Conservation (phyloP, 2,797 vertebrate species). For the Distichodus sexfasciatus region DNA sequence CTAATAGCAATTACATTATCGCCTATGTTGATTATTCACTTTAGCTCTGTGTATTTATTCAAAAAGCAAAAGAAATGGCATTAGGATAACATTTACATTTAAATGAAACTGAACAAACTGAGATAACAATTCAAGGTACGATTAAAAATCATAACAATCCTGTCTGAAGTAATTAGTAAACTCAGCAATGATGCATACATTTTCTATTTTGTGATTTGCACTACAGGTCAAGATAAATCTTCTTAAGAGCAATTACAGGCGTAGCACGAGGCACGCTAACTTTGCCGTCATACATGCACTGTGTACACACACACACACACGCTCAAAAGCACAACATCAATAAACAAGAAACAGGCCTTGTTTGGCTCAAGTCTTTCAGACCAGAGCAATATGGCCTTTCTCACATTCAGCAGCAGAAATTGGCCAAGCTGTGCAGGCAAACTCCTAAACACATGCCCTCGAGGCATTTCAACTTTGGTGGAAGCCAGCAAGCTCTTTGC, state of each 20-base stretch:
- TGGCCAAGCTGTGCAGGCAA: constrained; percentile 26
- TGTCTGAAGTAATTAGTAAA: no score
- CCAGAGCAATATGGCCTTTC: constrained; percentile 47
- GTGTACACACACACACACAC: constrained; percentile 30
- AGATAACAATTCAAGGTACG: no score
- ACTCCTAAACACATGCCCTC: constrained; percentile 39
- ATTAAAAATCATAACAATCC: no score
- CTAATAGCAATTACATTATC: no score
- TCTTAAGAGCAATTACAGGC: constrained; percentile 5
- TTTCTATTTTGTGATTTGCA: not conserved
- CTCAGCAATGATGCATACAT: not conserved
- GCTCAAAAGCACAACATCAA: constrained; percentile 43
- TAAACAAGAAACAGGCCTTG: constrained; percentile 47
- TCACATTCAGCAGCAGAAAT: constrained; percentile 48
- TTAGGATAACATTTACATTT: no score
- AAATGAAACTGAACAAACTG: no score
- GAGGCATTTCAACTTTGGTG: constrained; percentile 40
- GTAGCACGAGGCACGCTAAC: constrained; percentile 2
- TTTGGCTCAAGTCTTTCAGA: constrained; percentile 37
- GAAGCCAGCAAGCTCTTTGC: constrained; percentile 45
- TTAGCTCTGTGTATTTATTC: no score
- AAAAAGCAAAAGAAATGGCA: no score
- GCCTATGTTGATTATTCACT: no score
- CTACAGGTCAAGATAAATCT: not conserved
- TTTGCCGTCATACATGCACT: constrained; percentile 9